Base-by-base conservation (phyloP, 2,113 vertebrate genomes). In the Gavialis gangeticus region DNA sequence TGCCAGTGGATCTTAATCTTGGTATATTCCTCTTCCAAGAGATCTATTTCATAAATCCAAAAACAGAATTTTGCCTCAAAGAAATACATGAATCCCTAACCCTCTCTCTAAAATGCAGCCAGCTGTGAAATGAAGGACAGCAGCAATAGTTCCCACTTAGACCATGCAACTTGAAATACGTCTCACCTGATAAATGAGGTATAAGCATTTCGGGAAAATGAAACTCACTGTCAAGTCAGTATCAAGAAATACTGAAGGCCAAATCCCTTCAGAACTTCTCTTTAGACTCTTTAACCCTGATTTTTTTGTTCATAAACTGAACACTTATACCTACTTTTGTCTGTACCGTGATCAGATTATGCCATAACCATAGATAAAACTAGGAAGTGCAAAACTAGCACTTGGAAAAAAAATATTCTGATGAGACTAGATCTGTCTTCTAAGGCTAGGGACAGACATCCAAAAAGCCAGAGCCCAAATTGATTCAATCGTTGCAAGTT, bases 41-140 rank as follows among this genome's bases (percentile, higher is more conserved):
- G 46, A 75, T 55, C 37, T 62, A 16, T 37, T 77, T 69, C 37
- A 88, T 0, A 0, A 1, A 4, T 30, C 88, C 75, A 30, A 54
- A 62, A 88, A 78, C n/a, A 75, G 64, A 79, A 81, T 58, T 64
- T 66, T 30, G 60, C n/a, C 34, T n/a, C 56, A 30, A 15, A 1
- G n/a, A 86, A 66, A 10, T 12, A 57, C 5, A 58, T 27, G 77
- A 66, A 95, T 60, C 4, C 3, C 0, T 62, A 76, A 79, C 56
- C 30, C 55, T 77, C 46, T 46, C 66, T 75, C 79, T 56, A 80
- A 19, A 5, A 62, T 2, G 0, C 1, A 22, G 76, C 76, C 55
- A 62, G 4, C 27, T n/a, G 75, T 73, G 13, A 88, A 22, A 58
- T 30, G 64, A 12, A 69, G 21, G 4, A 27, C 3, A 67, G 78